Base-by-base conservation (phyloP, 92 coral and sea anemone species). In the Pocillopora meandrina region DNA sequence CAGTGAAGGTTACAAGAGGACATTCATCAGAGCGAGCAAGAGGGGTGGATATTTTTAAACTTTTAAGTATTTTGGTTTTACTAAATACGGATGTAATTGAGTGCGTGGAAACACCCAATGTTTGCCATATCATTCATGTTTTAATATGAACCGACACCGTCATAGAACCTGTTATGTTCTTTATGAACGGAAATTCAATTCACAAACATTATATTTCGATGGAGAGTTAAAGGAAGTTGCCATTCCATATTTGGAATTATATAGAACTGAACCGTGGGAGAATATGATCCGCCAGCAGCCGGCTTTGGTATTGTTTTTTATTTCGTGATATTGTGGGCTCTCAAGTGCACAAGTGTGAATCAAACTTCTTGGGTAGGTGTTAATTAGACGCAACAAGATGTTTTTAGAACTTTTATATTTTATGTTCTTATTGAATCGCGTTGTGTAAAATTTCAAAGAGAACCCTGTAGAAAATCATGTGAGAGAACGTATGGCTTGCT, bases 181-280 rank as follows among this genome's bases (percentile, higher is more conserved):
- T 26, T 56, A 63, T 5, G 23, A 76, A 58, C 80, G 80, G 80
- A 76, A 60, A 57, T 74, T 21, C 78, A 56, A 34, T 55, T 74
- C 14, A 23, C 56, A 56, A 26, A 10, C 15, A 52, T 9, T 20
- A 75, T 70, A 35, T 71, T 17, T 42, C 52, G 52, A 7, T 14
- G 76, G 31, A 33, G 67, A 47, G 70, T 33, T 65, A 3, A 65
- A 61, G 68, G 26, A 15, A 19, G 68, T 63, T 23, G 31, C n/a
- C 9, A 63, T 63, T 31, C 70, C 70, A 65, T 65, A 20, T 65
- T 65, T 5, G 70, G 36, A 65, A 21, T 65, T 65, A 18, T 65
- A 20, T 12, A 34, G 14, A 9, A 20, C n/a, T 64, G n/a, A 62
- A 1, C 13, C 4, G 18, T 69, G 74, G 55, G 12, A 35, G 74